These are phyloP conservation scores for Heliconius cydno DNA, from an alignment of 2,888 invertebrate species.

Conservation along the genomic window DNA sequence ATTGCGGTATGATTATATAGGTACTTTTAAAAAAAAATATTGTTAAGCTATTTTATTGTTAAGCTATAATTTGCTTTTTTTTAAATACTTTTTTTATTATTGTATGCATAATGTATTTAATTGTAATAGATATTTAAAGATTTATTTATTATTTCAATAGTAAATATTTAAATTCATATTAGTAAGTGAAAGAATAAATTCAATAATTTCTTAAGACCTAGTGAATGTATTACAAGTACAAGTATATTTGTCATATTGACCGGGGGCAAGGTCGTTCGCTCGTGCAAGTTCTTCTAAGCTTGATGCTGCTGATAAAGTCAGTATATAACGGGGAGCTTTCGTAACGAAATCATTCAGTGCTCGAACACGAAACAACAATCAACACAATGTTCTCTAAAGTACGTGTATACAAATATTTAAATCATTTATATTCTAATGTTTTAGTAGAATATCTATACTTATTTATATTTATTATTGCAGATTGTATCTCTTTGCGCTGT, in stretches of 20 bases:
- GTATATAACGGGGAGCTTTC: conserved; percentile 37
- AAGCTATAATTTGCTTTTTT: no score
- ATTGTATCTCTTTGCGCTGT: conserved; percentile 53
- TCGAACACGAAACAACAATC: conserved; percentile 53
- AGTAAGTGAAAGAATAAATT: not conserved
- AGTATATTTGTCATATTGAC: conserved; percentile 42
- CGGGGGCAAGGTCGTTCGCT: conserved; percentile 45
- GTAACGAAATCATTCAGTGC: conserved; percentile 52
- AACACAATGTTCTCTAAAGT: conserved; percentile 69
- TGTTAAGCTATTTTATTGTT: not conserved
- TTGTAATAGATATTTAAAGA: not conserved
- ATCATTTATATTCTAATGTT: not conserved
- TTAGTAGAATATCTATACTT: not conserved
- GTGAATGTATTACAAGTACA: conserved; percentile 38
- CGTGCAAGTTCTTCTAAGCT: conserved; percentile 41
- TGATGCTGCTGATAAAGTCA: conserved; percentile 40
- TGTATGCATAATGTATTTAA: not conserved
- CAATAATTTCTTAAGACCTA: conserved; percentile 24
- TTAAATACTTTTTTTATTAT: no score
- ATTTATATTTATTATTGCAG: conserved; percentile 51
- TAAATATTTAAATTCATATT: not conserved
- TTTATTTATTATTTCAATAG: not conserved
- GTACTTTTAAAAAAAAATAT: no score
- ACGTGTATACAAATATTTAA: conserved; percentile 47
- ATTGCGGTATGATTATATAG: not conserved